Evolutionary conservation across 2,113 vertebrate genomes (phyloP).

Genomic region (Myrmophylax atrothorax): DNA sequence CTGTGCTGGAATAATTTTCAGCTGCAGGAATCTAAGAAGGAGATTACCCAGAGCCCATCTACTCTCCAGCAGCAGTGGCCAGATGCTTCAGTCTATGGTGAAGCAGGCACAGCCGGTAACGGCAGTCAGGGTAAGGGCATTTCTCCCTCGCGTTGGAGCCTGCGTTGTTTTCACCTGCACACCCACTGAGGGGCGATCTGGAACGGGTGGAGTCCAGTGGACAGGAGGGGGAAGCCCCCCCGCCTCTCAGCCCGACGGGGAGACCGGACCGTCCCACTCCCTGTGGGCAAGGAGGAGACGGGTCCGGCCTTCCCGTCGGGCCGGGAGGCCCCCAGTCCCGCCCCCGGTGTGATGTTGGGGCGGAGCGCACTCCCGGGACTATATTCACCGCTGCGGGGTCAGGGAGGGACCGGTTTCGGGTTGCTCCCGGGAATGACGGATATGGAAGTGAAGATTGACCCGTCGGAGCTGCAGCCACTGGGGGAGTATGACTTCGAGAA

Average conservation of each 20-base stretch:
- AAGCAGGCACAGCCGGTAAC: neutral
- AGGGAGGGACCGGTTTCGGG: neutral
- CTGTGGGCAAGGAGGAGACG: neutral
- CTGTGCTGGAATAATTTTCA: neutral
- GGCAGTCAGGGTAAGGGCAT: neutral
- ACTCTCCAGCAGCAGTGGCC: neutral
- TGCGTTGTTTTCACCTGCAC: neutral
- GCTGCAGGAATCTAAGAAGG: neutral
- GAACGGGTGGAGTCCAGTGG: neutral
- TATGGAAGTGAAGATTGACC: neutral
- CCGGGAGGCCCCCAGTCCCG: neutral
- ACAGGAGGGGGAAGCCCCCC: neutral
- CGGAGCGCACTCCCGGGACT: neutral
- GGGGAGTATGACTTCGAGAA: neutral
- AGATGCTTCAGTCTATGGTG: neutral
- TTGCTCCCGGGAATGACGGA: neutral
- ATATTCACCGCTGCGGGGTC: neutral
- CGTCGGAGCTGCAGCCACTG: neutral
- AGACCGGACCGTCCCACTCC: neutral
- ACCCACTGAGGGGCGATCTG: neutral
- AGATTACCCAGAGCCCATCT: neutral
- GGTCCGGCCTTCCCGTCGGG: neutral
- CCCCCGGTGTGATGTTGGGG: neutral
- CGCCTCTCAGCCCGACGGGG: neutral
- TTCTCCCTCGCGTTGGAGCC: neutral